Evolutionary conservation across 2,888 invertebrate species (phyloP), one percentile per base, ranked within the genome.

Genomic region (Ichneumon xanthorius): DNA sequence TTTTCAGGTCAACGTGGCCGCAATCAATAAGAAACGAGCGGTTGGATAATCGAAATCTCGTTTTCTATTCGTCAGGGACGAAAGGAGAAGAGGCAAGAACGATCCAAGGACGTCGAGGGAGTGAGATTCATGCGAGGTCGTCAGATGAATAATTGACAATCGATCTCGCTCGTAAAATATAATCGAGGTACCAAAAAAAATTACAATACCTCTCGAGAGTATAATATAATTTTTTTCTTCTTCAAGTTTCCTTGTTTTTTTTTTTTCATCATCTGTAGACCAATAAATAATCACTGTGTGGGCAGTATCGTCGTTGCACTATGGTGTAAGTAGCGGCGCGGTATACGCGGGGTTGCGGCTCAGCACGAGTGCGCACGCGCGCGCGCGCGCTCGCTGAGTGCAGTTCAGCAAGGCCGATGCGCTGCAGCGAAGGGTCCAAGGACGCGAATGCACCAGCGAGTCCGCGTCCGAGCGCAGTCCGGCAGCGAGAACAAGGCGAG

Each of bases 341-440:
- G 61, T 63, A 70, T 73, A 68, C 37, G 40, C 22, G 67, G 71
- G 67, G 77, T 77, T 76, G 82, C 37, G 19, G 77, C 72, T 77
- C 45, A 48, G 48, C 75, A 79, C 73, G 77, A 84, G 71, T 19
- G 75, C 79, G 45, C 45, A 48, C 45, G 63, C 30, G 16, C 26
- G 71, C 79, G 61, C 16, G 26, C 30, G 33, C 61, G 22, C n/a
- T 14, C 37, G 65, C 81, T 77, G 67, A 63, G 45, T 80, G 78
- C 58, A 73, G 70, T 81, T 80, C 53, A 81, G 77, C 87, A 87
- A 87, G 85, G 87, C 86, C 85, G 83, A 81, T 84, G 78, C 68
- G 86, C 83, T 86, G 82, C 84, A 85, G 84, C 82, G 75, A 85
- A 87, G 87, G 86, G 82, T 86, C 86, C 87, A 87, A 87, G 87